Evolutionary conservation across 2,113 vertebrate species (phyloP), one percentile per base, ranked within the genome.

Genomic region (Cygnus atratus): DNA sequence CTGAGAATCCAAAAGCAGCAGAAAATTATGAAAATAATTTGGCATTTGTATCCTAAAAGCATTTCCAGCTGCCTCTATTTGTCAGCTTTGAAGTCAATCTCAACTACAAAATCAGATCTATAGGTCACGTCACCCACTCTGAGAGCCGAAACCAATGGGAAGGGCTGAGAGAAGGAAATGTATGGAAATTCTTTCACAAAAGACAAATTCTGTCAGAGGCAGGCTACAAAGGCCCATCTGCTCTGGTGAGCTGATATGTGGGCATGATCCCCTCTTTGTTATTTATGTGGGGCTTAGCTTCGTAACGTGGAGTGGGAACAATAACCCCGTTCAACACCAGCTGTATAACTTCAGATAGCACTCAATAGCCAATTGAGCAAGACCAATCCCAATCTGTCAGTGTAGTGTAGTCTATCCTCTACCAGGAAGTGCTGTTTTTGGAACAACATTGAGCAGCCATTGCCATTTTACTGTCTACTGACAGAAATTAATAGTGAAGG

Each of bases 401-500:
- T 96, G 79, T 92, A 98, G 97, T 98, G 98, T 98, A 97, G 97
- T 97, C 97, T 98, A 97, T 97, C 96, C 97, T 98, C 92, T 94
- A 94, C 93, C 97, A 98, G 97, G 93, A 98, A 97, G 92, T 99
- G 98, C 98, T 99, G 97, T 98, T 99, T 98, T 99, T 99, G 99
- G 98, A 99, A 98, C 59, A 92, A 94, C 96, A 95, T 90, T 94
- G 97, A 97, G 92, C 97, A 97, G 97, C 96, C 97, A 97, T 94
- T 97, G 98, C 98, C 97, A 97, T 98, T 99, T 98, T 98, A 97
- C 97, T 98, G 97, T 98, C 96, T 98, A 98, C 96, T 97, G 98
- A 98, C 97, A 98, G 97, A 99, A 98, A 98, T 98, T 97, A 98
- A 98, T 97, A 96, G 94, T 98, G 97, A 98, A 98, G 96, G 95